phyloP scores from a whole-genome alignment of 2,888 invertebrate species.

The Gasteruption jaculator region DNA sequence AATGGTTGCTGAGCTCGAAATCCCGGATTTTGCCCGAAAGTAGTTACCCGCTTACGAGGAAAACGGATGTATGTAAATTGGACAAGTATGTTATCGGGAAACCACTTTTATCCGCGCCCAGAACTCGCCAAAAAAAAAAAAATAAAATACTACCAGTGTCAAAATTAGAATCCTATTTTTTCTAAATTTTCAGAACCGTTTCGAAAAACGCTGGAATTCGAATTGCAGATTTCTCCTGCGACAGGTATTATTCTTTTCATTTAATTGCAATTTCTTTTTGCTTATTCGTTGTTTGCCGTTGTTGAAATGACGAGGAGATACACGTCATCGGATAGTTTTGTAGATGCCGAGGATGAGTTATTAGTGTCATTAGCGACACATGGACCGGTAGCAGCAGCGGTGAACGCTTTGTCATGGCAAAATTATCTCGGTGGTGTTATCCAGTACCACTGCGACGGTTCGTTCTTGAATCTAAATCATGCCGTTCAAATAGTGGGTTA shows the following conservation, averaged over 20 bases:
- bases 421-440: slow-evolving; percentile 82
- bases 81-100: slow-evolving; percentile 40
- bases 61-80: slow-evolving; percentile 52
- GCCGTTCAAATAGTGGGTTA: slow-evolving; percentile 83
- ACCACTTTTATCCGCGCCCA: too few relatives aligned
- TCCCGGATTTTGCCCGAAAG: slow-evolving; percentile 57
- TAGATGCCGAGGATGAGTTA: slow-evolving; percentile 63
- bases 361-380: slow-evolving; percentile 60
- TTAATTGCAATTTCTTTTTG: background rate
- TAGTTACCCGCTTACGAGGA: slow-evolving; percentile 62
- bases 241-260: slow-evolving; percentile 55
- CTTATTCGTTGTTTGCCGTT: background rate
- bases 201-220: slow-evolving; percentile 28
- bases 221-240: slow-evolving; percentile 56
- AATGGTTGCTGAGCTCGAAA: slow-evolving; percentile 64
- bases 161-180: background rate
- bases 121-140: too few relatives aligned
- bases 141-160: background rate
- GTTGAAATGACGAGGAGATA: background rate
- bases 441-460: slow-evolving; percentile 71
- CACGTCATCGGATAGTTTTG: slow-evolving; percentile 54
- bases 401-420: slow-evolving; percentile 83
- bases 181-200: slow-evolving; percentile 32
- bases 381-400: slow-evolving; percentile 76
- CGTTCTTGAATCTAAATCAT: slow-evolving; percentile 64